A percentile compares a stretch with the other conserved stretches of the same genome.
These are phyloP conservation scores for Aphidius colemani DNA, from an alignment of 2,888 invertebrate genomes.

Conservation along the genomic window DNA sequence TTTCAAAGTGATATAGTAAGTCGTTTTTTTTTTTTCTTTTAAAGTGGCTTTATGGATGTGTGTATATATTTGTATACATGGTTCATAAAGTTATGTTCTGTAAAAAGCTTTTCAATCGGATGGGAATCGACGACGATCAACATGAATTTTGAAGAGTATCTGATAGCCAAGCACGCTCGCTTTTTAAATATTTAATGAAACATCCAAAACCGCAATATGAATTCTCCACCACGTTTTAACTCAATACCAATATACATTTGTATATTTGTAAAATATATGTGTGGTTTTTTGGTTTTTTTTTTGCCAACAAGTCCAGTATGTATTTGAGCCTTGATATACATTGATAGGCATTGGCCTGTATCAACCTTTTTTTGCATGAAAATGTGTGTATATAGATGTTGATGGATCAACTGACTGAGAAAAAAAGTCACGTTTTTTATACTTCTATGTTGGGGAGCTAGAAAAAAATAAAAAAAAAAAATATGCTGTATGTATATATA, in stretches of 20 bases:
- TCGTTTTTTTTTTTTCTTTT: too few species aligned
- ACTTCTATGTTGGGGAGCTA: too few species aligned
- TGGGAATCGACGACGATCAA: slow-evolving; percentile 46
- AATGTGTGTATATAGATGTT: too few species aligned
- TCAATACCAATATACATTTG: slow-evolving; percentile 31
- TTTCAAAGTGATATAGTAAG: too few species aligned
- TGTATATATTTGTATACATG: slow-evolving; percentile 36
- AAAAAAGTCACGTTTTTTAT: too few species aligned
- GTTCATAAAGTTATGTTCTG: slow-evolving; percentile 44
- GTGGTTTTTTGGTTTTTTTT: slow-evolving; percentile 4
- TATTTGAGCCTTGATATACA: slow-evolving; percentile 49
- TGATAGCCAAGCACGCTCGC: slow-evolving; percentile 50
- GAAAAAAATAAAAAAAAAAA: too few species aligned
- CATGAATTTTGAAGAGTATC: slow-evolving; percentile 52
- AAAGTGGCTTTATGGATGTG: background rate
- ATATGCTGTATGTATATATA: background rate
- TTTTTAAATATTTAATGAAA: slow-evolving; percentile 56
- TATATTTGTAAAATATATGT: slow-evolving; percentile 17
- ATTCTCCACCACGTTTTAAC: slow-evolving; percentile 38
- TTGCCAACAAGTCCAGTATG: slow-evolving; percentile 30
- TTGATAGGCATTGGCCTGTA: slow-evolving; percentile 44
- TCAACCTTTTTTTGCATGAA: too few species aligned
- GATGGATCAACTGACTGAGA: too few species aligned
- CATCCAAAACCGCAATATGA: slow-evolving; percentile 55
- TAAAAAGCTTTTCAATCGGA: slow-evolving; percentile 52